phyloP scores from a whole-genome alignment of 2,797 vertebrate genomes.

The Silurus lanzhouensis region DNA sequence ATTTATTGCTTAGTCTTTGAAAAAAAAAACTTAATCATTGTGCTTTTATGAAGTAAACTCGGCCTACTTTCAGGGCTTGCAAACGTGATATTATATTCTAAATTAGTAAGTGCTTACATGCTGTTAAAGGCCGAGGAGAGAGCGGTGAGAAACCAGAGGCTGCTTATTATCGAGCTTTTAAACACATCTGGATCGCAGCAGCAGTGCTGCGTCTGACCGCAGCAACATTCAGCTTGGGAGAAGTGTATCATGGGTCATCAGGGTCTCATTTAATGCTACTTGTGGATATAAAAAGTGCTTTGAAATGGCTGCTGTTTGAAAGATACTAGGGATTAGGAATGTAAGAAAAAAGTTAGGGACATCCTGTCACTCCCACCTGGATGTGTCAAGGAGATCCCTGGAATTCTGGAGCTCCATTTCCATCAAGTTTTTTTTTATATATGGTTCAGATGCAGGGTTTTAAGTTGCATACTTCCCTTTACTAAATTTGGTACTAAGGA shows the following conservation, averaged over 20 bases:
- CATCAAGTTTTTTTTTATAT: not conserved
- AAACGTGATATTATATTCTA: constrained; percentile 76
- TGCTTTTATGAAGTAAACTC: constrained; percentile 69
- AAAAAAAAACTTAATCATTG: constrained; percentile 60
- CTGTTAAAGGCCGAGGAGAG: constrained; percentile 72
- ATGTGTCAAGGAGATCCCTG: not conserved
- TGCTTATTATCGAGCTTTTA: constrained; percentile 73
- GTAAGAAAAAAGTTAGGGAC: not conserved
- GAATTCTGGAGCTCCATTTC: not conserved
- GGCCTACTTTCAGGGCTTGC: constrained; percentile 71
- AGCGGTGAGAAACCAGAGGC: constrained; percentile 75
- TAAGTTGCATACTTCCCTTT: too few species aligned
- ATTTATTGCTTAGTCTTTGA: constrained; percentile 47
- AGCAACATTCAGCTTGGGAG: constrained; percentile 28
- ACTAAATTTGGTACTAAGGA: not conserved
- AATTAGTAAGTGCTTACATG: constrained; percentile 82
- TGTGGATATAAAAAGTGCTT: not conserved
- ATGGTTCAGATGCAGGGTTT: not conserved
- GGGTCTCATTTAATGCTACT: constrained; percentile 11
- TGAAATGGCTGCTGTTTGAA: constrained; percentile 3
- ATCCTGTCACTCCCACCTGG: not conserved
- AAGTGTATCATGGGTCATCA: constrained; percentile 1
- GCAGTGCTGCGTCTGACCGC: constrained; percentile 63
- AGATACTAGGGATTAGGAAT: not conserved
- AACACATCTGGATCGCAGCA: constrained; percentile 76